phyloP scores from a whole-genome alignment of 2,888 invertebrate genomes.

The Brenthis ino region DNA sequence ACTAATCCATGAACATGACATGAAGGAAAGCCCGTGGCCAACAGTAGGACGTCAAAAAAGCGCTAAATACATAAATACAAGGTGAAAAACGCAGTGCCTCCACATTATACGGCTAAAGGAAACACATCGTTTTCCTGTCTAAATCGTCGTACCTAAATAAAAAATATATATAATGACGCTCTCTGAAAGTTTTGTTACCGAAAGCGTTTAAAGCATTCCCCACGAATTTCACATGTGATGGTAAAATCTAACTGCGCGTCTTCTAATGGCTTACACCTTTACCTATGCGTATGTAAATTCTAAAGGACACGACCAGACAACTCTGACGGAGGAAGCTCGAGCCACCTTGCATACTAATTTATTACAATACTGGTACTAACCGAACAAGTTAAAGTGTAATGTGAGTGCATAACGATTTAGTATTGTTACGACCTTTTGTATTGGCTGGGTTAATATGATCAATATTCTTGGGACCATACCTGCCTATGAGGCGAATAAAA shows the following conservation, averaged over 20 bases:
- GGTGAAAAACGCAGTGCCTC: too few relatives aligned
- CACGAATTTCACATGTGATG: neutral
- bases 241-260: slow-evolving; percentile 23
- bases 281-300: slow-evolving; percentile 54
- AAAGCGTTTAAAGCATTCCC: slow-evolving; percentile 1
- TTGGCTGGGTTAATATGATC: slow-evolving; percentile 55
- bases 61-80: too few relatives aligned
- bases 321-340: slow-evolving; percentile 59
- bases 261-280: slow-evolving; percentile 27
- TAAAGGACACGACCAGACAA: slow-evolving; percentile 63
- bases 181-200: neutral
- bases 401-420: slow-evolving; percentile 39
- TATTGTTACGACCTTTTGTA: slow-evolving; percentile 42
- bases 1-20: too few relatives aligned
- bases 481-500: slow-evolving; percentile 60
- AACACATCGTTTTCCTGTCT: neutral
- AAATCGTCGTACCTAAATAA: neutral
- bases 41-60: too few relatives aligned
- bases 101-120: too few relatives aligned
- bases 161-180: neutral
- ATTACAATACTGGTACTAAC: slow-evolving; percentile 55
- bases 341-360: slow-evolving; percentile 69
- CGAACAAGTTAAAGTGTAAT: slow-evolving; percentile 51
- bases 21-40: too few relatives aligned
- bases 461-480: slow-evolving; percentile 64